Conservation (phyloP, 2,113 vertebrate genomes). For the Todiramphus chloris region DNA sequence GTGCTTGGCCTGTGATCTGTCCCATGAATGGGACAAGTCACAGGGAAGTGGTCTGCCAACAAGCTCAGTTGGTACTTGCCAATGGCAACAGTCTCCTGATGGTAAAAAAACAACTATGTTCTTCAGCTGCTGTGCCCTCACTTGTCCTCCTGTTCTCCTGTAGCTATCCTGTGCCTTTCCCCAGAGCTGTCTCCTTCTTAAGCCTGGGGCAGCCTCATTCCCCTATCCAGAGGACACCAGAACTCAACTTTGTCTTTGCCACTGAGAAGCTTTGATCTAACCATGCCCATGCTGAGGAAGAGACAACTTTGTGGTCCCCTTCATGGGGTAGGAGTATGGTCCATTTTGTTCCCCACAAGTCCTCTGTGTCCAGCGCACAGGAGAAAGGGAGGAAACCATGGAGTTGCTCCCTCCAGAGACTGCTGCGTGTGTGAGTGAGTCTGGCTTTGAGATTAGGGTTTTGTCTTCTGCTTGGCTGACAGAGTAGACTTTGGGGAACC, state of each 20-base stretch:
- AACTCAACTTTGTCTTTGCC: not conserved
- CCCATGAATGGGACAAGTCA: not conserved
- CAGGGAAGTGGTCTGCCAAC: not conserved
- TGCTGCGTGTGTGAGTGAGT: not conserved
- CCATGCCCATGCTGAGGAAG: not conserved
- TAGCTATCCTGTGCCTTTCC: not conserved
- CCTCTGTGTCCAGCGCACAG: not conserved
- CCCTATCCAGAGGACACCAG: not conserved
- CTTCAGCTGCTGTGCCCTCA: not conserved
- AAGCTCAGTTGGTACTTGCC: not conserved
- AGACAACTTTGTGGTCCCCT: not conserved
- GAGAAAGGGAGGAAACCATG: not conserved
- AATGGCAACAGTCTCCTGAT: not conserved
- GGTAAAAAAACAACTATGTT: not conserved
- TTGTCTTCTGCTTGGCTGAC: not conserved
- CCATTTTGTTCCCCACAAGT: not conserved
- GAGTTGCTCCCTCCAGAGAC: not conserved
- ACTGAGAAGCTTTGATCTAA: not conserved
- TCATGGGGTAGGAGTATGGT: not conserved
- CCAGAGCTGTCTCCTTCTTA: not conserved
- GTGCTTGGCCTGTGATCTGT: not conserved
- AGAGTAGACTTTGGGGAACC: not conserved
- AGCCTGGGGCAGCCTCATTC: accelerated
- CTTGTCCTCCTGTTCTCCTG: not conserved
- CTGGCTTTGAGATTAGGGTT: not conserved